Conservation (phyloP, 2,888 invertebrate species). For the Synanthedon andrenaeformis region DNA sequence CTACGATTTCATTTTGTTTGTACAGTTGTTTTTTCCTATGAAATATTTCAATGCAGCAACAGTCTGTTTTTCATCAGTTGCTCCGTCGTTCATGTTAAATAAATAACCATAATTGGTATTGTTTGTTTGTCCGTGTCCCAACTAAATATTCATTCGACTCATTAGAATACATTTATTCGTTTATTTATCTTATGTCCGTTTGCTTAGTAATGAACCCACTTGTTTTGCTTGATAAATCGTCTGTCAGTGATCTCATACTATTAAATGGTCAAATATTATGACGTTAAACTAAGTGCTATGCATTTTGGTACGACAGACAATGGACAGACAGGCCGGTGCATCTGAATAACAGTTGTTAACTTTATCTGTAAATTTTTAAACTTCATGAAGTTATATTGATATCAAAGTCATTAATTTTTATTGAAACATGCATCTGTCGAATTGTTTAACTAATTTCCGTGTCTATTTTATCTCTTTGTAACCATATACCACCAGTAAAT, state of each 20-base stretch:
- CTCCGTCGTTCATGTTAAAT: neutral
- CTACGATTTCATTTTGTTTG: neutral
- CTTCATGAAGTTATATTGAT: no score
- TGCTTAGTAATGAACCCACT: neutral
- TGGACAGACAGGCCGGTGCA: no score
- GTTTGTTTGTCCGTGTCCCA: neutral
- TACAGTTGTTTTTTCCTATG: neutral
- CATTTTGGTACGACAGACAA: no score
- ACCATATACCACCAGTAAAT: no score
- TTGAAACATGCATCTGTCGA: no score
- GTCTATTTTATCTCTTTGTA: no score
- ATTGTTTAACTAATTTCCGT: no score
- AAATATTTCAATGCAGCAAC: neutral
- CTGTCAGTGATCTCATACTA: neutral
- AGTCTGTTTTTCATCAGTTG: neutral
- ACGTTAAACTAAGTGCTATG: no score
- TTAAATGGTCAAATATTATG: neutral
- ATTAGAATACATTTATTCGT: neutral
- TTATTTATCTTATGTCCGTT: neutral
- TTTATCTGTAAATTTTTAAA: no score
- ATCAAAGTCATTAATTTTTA: no score
- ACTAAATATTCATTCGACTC: neutral
- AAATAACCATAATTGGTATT: neutral
- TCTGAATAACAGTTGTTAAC: no score
- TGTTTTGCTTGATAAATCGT: neutral